phyloP scores from a whole-genome alignment of 2,797 vertebrate genomes.

The Halcyon smyrnensis region DNA sequence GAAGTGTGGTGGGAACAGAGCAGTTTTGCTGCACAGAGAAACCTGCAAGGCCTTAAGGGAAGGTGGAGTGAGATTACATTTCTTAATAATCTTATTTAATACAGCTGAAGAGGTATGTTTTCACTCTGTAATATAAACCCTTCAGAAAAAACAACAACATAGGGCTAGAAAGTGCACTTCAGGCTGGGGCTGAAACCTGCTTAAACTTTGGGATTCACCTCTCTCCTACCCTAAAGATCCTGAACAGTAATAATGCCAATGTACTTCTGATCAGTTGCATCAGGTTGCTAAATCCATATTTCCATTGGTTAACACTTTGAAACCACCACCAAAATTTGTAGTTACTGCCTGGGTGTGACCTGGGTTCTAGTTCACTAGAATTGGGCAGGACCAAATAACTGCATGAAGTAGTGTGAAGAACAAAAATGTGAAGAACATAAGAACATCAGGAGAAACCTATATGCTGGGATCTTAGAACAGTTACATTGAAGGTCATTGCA shows the following conservation, averaged over 20 bases:
- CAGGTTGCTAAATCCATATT: neutral
- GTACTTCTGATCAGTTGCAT: neutral
- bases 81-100: neutral
- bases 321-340: neutral
- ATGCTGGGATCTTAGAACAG: neutral
- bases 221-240: neutral
- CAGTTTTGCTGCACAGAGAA: neutral
- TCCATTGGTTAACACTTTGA: neutral
- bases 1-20: neutral
- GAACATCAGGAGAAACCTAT: neutral
- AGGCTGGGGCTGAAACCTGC: neutral
- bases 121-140: neutral
- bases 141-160: neutral
- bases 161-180: neutral
- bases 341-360: neutral
- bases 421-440: accelerated
- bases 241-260: neutral
- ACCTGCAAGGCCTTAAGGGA: neutral
- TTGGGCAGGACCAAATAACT: neutral
- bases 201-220: neutral
- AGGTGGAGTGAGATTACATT: neutral
- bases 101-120: neutral
- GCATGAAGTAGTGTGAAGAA: too few relatives aligned
- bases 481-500: neutral
- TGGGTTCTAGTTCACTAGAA: neutral